Base-by-base conservation (phyloP, 2,888 invertebrate species). In the Calameuta pallipes region DNA sequence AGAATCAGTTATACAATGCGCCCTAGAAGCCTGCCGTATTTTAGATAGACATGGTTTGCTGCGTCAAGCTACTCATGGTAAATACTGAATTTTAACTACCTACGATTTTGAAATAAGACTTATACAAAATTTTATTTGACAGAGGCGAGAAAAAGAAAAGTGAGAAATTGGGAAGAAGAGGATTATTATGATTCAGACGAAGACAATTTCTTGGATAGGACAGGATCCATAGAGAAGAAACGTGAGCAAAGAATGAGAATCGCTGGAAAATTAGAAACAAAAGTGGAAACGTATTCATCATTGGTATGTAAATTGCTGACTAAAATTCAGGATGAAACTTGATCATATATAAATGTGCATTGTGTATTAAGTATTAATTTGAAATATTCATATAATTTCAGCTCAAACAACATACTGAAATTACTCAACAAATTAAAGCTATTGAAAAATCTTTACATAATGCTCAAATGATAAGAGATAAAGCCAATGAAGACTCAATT, bases 121-220 rank as follows among this genome's bases (percentile, higher is more conserved):
- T 74, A 70, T 78, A 35, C 30, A 70, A 31, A 15, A n/a, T 15
- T 77, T 68, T 78, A 34, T 37, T 76, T 86, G 90, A 30, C 86
- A 96, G 97, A 97, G 90, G 95, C 96, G 0, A 94, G 95, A n/a
- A 96, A 97, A 79, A 93, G 96, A 0, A 97, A 96, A 90, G 92
- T 93, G 13, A 95, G 95, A 83, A 95, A 96, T 85, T 96, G 96
- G 94, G 94, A 95, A 86, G 97, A 96, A 4, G 97, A 98, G 87
- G 99, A 98, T 91, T 98, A 94, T 90, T 98, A 98, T 90, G 97
- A 97, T 85, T 97, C 97, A 1, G 98, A 99, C 87, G 99, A 99
- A 80, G 99, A 99, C 91, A 96, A 96, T 34, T 99, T 97, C 92
- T 93, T 98, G 77, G 99, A 99, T 91, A 93, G 99, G 81, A 99